phyloP scores from a whole-genome alignment of 2,888 invertebrate species.

The Melangyna quadrimaculata region DNA sequence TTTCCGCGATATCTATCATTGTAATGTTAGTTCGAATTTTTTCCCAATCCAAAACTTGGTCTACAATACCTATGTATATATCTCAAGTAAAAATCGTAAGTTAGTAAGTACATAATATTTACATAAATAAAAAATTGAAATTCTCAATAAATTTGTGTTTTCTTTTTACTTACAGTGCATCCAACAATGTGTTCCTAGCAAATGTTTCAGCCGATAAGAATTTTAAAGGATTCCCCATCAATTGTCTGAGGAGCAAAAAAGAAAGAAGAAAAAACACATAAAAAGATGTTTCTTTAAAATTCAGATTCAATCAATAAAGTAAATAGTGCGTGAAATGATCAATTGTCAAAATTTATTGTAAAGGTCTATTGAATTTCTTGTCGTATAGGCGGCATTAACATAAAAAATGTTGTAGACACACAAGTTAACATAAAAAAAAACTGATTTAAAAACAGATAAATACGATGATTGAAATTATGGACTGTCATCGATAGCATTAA shows the following conservation, averaged over 20 bases:
- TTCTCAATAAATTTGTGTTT: not conserved
- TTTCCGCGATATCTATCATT: too few relatives aligned
- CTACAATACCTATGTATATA: too few relatives aligned
- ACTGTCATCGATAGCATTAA: conserved; percentile 36
- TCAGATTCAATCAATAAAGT: conserved; percentile 59
- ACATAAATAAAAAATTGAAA: not conserved
- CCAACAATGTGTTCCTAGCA: conserved; percentile 79
- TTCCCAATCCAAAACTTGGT: too few relatives aligned
- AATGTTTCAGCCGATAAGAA: conserved; percentile 81
- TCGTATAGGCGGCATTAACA: conserved; percentile 11
- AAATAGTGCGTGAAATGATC: conserved; percentile 61
- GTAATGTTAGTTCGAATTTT: too few relatives aligned
- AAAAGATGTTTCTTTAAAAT: conserved; percentile 17
- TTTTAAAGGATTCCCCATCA: conserved; percentile 81
- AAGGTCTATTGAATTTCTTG: not conserved
- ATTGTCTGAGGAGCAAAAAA: conserved; percentile 79
- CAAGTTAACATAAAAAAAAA: not conserved
- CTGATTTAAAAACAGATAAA: conserved; percentile 32
- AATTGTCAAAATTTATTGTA: conserved; percentile 45
- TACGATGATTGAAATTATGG: conserved; percentile 44
- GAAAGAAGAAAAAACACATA: conserved; percentile 39
- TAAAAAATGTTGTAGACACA: conserved; percentile 26
- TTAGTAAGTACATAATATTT: too few relatives aligned
- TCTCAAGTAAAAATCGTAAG: too few relatives aligned
- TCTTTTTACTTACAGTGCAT: conserved; percentile 82